Evolutionary conservation across 2,113 vertebrate genomes (phyloP), one percentile per base, ranked within the genome.

Genomic region (human): DNA sequence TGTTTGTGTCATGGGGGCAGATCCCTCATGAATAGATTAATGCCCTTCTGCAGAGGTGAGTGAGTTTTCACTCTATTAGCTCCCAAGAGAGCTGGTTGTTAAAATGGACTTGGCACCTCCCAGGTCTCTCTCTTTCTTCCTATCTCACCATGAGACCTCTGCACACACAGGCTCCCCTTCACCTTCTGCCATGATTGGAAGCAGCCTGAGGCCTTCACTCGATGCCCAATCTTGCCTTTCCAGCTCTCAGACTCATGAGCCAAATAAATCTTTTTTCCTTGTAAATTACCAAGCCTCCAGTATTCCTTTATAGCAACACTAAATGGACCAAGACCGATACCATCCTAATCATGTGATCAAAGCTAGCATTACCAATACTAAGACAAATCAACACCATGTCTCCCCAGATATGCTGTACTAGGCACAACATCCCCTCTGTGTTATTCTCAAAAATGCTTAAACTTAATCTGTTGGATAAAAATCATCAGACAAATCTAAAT

Each of bases 381-480:
- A 68, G 17, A 89, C 16, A 81, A 92, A 66, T 72, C 30, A 90
- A 48, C 1, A 85, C 10, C 52, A 82, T 6, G 52, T 11, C 2
- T 40, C n/a, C 7, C 43, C 13, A 50, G 8, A 45, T 25, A 45
- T 1, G 5, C 12, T 27, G 1, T 5, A 40, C 52, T 91, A 48
- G 73, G 5, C 61, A 86, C 22, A 80, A 64, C 2, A 18, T 50
- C 18, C 43, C 22, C 66, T 38, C 38, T 55, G 43, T 23, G 22
- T 22, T 81, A 45, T 81, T 91, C 40, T 59, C 75, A 84, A 66
- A 76, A 27, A 61, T 86, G 14, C 27, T 91, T 95, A 59, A 85
- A 20, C n/a, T 90, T n/a, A 43, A 68, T 61, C 79, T 45, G 82
- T 55, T 81, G 16, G 57, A 75, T n/a, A 78, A 55, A 97, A 96